Conservation (phyloP, 2,888 invertebrate genomes). For the Eucera pruinosa region DNA sequence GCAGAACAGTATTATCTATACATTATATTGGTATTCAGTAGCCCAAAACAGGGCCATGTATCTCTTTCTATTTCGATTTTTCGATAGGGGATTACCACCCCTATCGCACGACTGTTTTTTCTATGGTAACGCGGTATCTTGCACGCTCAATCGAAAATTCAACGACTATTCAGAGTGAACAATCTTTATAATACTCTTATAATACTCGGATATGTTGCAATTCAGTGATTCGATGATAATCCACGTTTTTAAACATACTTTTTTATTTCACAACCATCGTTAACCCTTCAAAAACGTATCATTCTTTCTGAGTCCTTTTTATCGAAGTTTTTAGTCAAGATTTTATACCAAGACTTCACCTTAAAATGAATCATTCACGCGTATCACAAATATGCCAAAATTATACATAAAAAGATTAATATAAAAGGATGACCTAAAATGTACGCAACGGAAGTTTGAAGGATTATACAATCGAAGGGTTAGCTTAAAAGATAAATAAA, state of each 20-base stretch:
- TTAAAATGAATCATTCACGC: no score
- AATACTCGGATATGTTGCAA: conserved; percentile 13
- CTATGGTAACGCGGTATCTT: conserved; percentile 10
- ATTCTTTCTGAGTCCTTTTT: conserved; percentile 8
- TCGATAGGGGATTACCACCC: neutral
- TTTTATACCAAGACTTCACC: neutral
- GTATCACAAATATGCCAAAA: neutral
- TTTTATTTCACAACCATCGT: neutral
- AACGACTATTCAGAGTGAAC: neutral
- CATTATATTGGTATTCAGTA: neutral
- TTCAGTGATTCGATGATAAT: neutral
- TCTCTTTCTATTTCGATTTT: conserved; percentile 5
- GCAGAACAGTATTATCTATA: conserved; percentile 45
- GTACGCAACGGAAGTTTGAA: neutral
- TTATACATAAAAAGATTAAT: neutral
- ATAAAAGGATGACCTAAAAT: neutral
- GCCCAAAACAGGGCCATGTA: neutral
- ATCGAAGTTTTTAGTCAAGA: neutral
- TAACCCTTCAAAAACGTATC: neutral
- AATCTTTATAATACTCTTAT: conserved; percentile 16
- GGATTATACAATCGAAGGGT: neutral
- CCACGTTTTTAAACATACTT: neutral
- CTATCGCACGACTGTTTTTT: neutral
- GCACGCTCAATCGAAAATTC: conserved; percentile 18
- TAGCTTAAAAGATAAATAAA: neutral